A percentile compares a stretch with the other conserved stretches of the same genome.
These are phyloP conservation scores for Syrista parreyssii DNA, from an alignment of 2,888 invertebrate genomes.

Conservation along the genomic window DNA sequence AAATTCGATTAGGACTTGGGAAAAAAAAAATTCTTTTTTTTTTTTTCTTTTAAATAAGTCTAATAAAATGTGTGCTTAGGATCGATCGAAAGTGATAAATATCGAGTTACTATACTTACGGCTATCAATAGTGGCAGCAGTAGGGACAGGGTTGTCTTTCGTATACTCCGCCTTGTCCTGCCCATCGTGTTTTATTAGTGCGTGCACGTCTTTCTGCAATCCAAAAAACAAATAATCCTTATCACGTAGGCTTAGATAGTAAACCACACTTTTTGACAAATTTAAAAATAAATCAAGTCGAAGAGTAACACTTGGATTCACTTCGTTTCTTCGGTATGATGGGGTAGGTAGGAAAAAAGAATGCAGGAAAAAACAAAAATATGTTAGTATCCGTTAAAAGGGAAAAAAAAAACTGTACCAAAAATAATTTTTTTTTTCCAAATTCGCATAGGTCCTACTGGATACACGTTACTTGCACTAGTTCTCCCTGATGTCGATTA, in stretches of 20 bases:
- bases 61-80: not conserved
- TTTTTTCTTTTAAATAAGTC: not conserved
- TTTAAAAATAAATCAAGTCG: not conserved
- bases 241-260: not conserved
- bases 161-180: conserved; percentile 62
- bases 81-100: not conserved
- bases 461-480: conserved; percentile 16
- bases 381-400: not conserved
- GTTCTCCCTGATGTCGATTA: not conserved
- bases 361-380: not conserved
- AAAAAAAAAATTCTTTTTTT: not conserved
- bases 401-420: not conserved
- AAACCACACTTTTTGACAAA: conserved; percentile 6
- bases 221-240: conserved; percentile 22
- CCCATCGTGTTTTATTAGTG: conserved; percentile 47
- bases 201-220: conserved; percentile 38
- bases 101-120: conserved; percentile 49
- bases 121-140: conserved; percentile 57
- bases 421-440: not conserved
- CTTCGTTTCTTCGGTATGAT: not conserved
- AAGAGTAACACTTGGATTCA: not conserved
- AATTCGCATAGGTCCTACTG: not conserved
- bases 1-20: not conserved
- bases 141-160: conserved; percentile 53
- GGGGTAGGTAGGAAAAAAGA: not conserved